A percentile compares a stretch with the other conserved stretches of the same genome.
Evolutionary conservation across 2,113 vertebrate genomes (phyloP).

Genomic region (Prinia subflava): DNA sequence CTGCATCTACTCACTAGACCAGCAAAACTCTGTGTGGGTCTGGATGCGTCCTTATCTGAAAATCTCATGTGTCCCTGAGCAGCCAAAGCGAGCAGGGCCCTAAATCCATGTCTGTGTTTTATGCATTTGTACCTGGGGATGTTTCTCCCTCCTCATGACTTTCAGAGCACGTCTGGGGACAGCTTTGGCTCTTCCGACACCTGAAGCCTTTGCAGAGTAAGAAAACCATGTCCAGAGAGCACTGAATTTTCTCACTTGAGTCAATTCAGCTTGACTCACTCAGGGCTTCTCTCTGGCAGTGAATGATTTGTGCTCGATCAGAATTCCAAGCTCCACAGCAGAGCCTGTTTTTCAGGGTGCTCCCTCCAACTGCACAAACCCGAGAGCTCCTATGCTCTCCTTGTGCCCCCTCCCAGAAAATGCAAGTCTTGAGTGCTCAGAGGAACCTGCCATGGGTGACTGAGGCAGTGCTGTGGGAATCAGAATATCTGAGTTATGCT

Average conservation of each 20-base stretch:
- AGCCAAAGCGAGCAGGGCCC: not conserved
- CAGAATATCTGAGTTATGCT: not conserved
- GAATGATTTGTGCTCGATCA: not conserved
- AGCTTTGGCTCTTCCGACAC: not conserved
- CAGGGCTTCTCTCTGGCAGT: not conserved
- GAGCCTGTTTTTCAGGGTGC: not conserved
- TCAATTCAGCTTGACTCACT: not conserved
- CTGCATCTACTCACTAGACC: not conserved
- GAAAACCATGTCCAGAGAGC: not conserved
- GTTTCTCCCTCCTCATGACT: not conserved
- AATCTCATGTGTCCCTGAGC: not conserved
- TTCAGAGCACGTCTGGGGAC: not conserved
- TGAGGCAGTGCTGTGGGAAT: not conserved
- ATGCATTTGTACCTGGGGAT: accelerated
- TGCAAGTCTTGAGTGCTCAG: not conserved
- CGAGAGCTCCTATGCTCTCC: not conserved
- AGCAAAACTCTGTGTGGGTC: not conserved
- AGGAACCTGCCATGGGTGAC: not conserved
- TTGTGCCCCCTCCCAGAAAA: not conserved
- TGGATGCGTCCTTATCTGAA: not conserved
- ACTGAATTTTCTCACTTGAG: not conserved
- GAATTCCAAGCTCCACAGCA: not conserved
- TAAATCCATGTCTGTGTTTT: not conserved
- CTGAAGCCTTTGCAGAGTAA: not conserved
- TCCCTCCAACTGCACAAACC: not conserved